Percentiles rank a stretch among this genome's conserved stretches.
phyloP scores from a whole-genome alignment of 2,888 invertebrate species.

The Aspidiotus rigidus region DNA sequence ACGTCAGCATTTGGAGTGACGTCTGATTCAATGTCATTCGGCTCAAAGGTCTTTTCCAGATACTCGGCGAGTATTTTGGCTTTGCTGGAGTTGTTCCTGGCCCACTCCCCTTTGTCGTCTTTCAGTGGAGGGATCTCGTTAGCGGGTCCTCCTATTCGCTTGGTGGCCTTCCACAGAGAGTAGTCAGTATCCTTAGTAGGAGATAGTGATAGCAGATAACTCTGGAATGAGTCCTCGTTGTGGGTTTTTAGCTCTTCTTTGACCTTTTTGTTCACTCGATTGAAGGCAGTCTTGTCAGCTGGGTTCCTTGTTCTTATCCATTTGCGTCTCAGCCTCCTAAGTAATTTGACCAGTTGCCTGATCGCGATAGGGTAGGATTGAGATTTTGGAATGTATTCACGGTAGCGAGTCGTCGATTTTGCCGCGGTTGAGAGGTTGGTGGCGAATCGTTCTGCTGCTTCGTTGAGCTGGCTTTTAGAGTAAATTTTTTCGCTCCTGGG shows the following conservation, averaged over 20 bases:
- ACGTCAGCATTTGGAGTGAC: neutral
- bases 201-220: neutral
- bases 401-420: neutral
- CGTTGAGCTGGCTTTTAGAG: neutral
- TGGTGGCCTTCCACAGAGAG: constrained; percentile 16
- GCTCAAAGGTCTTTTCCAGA: neutral
- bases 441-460: neutral
- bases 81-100: neutral
- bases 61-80: constrained; percentile 1
- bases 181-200: constrained; percentile 11
- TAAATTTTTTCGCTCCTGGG: neutral
- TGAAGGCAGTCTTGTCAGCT: constrained; percentile 12
- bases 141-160: neutral
- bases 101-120: constrained; percentile 8
- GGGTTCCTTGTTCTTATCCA: constrained; percentile 22
- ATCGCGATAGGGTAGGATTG: neutral
- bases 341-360: neutral
- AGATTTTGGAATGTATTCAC: neutral
- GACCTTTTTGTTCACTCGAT: constrained; percentile 2
- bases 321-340: constrained; percentile 6
- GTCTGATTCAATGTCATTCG: constrained; percentile 1
- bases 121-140: neutral
- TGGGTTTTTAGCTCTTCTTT: neutral
- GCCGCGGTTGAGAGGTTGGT: constrained; percentile 1
- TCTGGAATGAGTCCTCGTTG: neutral